Evolutionary conservation across 2,797 vertebrate genomes (phyloP), one percentile per base, ranked within the genome.

Genomic region (Bufotes viridis): DNA sequence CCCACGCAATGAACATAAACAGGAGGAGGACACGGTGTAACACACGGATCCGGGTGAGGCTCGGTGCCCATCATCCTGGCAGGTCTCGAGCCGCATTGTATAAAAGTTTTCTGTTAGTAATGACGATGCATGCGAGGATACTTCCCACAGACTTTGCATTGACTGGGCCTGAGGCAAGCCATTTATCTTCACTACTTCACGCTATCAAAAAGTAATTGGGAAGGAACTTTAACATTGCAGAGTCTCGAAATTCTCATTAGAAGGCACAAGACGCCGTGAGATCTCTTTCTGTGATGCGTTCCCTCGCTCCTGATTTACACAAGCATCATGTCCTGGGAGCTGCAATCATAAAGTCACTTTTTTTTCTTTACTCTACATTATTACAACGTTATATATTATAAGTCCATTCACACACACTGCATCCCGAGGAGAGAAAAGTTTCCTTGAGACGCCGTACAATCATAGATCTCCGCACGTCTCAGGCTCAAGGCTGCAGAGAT

Each of bases 171-270:
- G 75, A 84, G 87, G 87, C 82, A 11, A 84, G 75, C n/a, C 42
- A 79, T 84, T 84, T 84, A 80, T 88, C 82, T 84, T 88, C 81
- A 78, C 81, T 80, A 80, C 76, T 65, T 88, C 81, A 60, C 55
- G 55, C 87, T 49, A 84, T 88, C 75, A 53, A 79, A 84, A 84
- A 88, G 75, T 88, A 84, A 88, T 88, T 84, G 87, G 75, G 81
- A 24, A 76, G 76, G 75, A 80, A 82, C 86, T 76, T 78, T 78
- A 83, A 51, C 87, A 83, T 67, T 57, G 81, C 87, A 58, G 70
- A 87, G 86, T 84, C 81, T 83, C 13, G 61, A 58, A 84, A 60
- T 79, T 78, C 81, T 82, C 80, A 83, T 83, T 87, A 83, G 72
- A 55, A 88, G n/a, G 81, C 81, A n/a, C 22, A 12, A 20, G 24